A percentile compares a stretch with the other conserved stretches of the same genome.
Conservation (phyloP, 2,797 vertebrate species). For the Borostomias antarcticus region DNA sequence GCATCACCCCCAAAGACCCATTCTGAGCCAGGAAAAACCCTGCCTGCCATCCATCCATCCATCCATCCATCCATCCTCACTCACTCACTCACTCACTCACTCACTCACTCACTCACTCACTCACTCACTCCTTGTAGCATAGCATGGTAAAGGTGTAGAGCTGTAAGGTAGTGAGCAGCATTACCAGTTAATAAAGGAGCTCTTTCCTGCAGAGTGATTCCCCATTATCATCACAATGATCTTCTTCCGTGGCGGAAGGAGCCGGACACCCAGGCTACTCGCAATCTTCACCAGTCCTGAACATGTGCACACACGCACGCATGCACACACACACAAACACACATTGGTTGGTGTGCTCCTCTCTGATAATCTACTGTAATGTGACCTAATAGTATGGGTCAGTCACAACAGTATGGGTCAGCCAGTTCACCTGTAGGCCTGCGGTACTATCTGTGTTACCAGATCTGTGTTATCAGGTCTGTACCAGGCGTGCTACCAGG, state of each 20-base stretch:
- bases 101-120: not conserved
- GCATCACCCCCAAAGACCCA: no score
- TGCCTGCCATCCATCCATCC: not conserved
- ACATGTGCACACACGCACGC: constrained; percentile 29
- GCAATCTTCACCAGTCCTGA: constrained; percentile 80
- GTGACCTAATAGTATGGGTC: not conserved
- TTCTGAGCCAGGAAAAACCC: no score
- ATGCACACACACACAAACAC: constrained; percentile 12
- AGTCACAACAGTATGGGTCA: not conserved
- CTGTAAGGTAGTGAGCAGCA: constrained; percentile 5
- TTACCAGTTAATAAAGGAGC: constrained; percentile 87
- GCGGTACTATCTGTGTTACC: not conserved
- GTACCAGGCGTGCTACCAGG: no score
- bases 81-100: not conserved
- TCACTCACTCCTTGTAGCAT: not conserved
- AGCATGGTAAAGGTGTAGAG: not conserved
- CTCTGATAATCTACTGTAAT: not conserved
- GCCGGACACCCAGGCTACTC: constrained; percentile 67
- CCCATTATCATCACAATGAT: constrained; percentile 84
- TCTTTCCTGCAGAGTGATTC: constrained; percentile 84
- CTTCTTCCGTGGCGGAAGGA: constrained; percentile 81
- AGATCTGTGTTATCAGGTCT: constrained; percentile 9
- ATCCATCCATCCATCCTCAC: no score
- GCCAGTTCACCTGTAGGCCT: not conserved
- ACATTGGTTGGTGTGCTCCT: not conserved